Conservation (phyloP, 64 coral and sea anemone species). For the Stichodactyla mertensii region DNA sequence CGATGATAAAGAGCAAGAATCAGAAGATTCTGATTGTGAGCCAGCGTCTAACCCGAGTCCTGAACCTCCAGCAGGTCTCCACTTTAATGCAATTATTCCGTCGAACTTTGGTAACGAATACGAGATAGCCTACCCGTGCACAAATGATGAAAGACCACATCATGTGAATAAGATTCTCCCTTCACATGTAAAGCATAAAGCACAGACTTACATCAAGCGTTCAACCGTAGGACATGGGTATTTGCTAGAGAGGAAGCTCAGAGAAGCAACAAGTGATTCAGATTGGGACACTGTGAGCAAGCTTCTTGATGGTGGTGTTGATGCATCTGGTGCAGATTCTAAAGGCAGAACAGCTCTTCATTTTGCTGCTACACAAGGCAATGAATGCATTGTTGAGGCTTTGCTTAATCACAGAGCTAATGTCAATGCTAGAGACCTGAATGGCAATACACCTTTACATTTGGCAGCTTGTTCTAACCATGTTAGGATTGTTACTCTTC, state of each 20-base stretch:
- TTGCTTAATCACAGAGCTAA: conserved; percentile 83
- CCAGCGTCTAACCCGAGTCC: neutral
- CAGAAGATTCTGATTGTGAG: neutral
- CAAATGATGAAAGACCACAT: neutral
- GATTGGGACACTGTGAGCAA: conserved; percentile 52
- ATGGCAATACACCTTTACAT: conserved; percentile 98
- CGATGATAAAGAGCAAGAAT: neutral
- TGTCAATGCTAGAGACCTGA: conserved; percentile 87
- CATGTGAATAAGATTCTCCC: conserved; percentile 49
- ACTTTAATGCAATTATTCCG: conserved; percentile 9
- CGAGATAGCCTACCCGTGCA: conserved; percentile 9
- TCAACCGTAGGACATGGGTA: conserved; percentile 42
- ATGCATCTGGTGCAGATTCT: conserved; percentile 69
- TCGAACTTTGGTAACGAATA: conserved; percentile 25
- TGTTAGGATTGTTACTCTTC: conserved; percentile 72
- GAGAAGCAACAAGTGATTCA: conserved; percentile 65
- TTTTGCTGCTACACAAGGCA: conserved; percentile 88
- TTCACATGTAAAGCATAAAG: conserved; percentile 44
- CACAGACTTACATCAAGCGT: conserved; percentile 36
- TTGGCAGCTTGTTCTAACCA: conserved; percentile 93
- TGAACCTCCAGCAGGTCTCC: neutral
- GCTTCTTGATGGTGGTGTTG: conserved; percentile 71
- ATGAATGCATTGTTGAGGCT: conserved; percentile 56
- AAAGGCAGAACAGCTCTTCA: conserved; percentile 91
- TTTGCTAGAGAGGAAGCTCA: conserved; percentile 68